These are phyloP conservation scores for Galeopsomyia nigrocyanea DNA, from an alignment of 2,888 invertebrate genomes.

Conservation along the genomic window DNA sequence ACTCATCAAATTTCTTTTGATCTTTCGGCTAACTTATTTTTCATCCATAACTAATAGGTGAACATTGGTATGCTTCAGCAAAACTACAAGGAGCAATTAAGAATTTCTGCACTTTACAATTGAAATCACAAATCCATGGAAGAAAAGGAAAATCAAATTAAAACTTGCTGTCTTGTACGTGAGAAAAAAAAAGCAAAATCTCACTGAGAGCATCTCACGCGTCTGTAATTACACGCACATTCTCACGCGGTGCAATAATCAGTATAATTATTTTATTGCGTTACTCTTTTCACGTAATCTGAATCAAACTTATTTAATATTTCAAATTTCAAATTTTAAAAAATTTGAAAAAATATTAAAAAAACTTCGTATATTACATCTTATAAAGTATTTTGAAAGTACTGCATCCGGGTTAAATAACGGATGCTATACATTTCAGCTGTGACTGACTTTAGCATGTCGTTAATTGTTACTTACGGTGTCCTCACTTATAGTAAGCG, in stretches of 20 bases:
- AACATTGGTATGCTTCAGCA: too few species aligned
- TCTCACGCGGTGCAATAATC: background rate
- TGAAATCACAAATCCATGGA: background rate
- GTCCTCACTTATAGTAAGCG: conserved; percentile 54
- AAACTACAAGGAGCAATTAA: background rate
- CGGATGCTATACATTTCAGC: too few species aligned
- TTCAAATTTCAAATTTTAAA: too few species aligned
- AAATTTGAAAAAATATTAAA: too few species aligned
- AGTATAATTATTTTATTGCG: too few species aligned
- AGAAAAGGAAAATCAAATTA: background rate
- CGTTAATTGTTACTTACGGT: conserved; percentile 55
- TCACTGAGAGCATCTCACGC: conserved; percentile 9
- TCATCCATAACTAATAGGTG: background rate
- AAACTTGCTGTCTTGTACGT: background rate
- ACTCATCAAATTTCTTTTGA: too few species aligned
- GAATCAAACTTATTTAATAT: too few species aligned
- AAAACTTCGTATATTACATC: background rate
- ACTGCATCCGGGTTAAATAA: background rate
- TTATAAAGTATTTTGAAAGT: background rate
- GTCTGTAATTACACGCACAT: background rate
- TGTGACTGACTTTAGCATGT: too few species aligned
- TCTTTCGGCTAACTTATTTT: background rate
- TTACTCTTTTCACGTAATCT: too few species aligned
- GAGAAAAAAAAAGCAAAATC: conserved; percentile 24
- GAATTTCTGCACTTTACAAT: background rate